Evolutionary conservation across 2,113 vertebrate species (phyloP), one percentile per base, ranked within the genome.

Genomic region (Dinomys branickii): DNA sequence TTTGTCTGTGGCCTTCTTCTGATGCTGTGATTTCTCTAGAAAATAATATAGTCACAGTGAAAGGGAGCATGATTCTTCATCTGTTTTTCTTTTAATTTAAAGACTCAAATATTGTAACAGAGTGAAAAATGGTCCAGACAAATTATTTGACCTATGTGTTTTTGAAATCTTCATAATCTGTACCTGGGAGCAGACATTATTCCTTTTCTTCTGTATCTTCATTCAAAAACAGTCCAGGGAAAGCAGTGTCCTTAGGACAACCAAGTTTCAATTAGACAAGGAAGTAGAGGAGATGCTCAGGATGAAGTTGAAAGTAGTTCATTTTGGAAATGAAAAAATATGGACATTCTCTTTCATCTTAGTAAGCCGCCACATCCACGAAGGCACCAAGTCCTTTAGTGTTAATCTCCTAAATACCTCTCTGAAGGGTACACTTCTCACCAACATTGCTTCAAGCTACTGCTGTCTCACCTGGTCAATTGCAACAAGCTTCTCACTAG

Each of bases 121-220:
- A 94, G 30, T 77, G 54, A 3, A 90, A 95, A 96, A 87, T 78
- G 11, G 16, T 52, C 85, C 13, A 71, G 38, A 82, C 91, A 81
- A 69, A 14, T 56, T 63, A 22, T 81, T 92, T 81, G 67, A 87
- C 28, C 7, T 12, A 50, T 84, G 33, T 77, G 26, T 65, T 92
- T 88, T 94, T 89, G 22, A 30, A 30, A 88, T 52, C 47, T 12
- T 52, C 24, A 73, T 86, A 85, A 91, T 85, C 54, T 67, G 20
- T 67, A 78, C 22, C 41, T 78, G 26, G 41, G 41, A 90, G 19
- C 5, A 88, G 38, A 82, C 5, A 8, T 9, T 63, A 17, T 73
- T 61, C 26, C 52, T 20, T 95, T 87, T 35, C 33, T 22, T 54
- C 24, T 59, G 30, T 6, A 3, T 95, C 10, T 91, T 91, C 58